Evolutionary conservation across 2,888 invertebrate genomes (phyloP).

Genomic region (Ernsta delagoae): DNA sequence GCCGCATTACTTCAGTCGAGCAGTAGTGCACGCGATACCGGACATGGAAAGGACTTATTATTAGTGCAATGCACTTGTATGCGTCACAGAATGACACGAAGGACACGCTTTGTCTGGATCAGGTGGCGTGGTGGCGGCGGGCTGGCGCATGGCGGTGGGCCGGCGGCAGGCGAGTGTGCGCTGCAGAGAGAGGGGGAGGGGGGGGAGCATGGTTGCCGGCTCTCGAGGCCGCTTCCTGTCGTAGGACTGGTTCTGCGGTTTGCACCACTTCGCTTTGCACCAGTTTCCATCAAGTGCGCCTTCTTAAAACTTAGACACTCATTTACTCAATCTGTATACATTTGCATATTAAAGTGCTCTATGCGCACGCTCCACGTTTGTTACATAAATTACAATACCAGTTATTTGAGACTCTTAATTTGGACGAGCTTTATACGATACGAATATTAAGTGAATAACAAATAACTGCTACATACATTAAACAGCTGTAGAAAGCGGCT

Average conservation of each 20-base stretch:
- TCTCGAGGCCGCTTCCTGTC: constrained; percentile 81
- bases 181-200: constrained; percentile 2
- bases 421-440: constrained; percentile 28
- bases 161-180: too few relatives aligned
- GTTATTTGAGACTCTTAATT: constrained; percentile 38
- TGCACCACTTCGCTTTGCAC: constrained; percentile 80
- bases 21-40: constrained; percentile 51
- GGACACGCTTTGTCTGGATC: constrained; percentile 83
- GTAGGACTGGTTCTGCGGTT: constrained; percentile 79
- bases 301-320: constrained; percentile 61
- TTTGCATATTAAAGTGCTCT: constrained; percentile 47
- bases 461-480: constrained; percentile 34
- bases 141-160: too few relatives aligned
- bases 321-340: constrained; percentile 49
- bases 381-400: constrained; percentile 38
- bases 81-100: constrained; percentile 78
- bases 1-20: constrained; percentile 38
- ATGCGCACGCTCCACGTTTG: constrained; percentile 36
- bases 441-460: constrained; percentile 28
- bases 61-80: constrained; percentile 82
- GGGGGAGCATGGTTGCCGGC: constrained; percentile 43
- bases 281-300: constrained; percentile 72
- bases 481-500: constrained; percentile 29
- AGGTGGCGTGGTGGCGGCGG: constrained; percentile 60
- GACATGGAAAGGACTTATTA: constrained; percentile 74